Base-by-base conservation (phyloP, 1,140 invertebrate genomes). In the Teleopsis dalmanni region DNA sequence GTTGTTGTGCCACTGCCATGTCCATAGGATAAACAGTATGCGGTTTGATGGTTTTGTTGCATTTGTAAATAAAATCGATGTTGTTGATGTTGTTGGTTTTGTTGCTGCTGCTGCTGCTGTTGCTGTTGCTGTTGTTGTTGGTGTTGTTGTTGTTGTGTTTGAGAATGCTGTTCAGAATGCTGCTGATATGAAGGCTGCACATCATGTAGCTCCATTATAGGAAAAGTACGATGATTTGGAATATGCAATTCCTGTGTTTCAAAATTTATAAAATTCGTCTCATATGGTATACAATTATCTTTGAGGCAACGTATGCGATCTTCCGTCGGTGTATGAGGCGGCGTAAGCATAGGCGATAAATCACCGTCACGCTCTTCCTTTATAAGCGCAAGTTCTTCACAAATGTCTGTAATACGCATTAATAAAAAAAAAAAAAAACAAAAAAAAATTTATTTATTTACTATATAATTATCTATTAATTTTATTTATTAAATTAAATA, bases 281-380 rank as follows among this genome's bases (percentile, higher is more conserved):
- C n/a, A n/a, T n/a, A n/a, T n/a, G n/a, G n/a, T n/a, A n/a, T n/a
- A n/a, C n/a, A n/a, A n/a, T n/a, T n/a, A n/a, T 70, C 53, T 63
- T 64, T 35, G 67, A 58, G 26, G 64, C 60, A 45, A 72, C 49
- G 58, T 42, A 65, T 43, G 5, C 31, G 41, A 9, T 43, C 41
- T 19, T 81, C 81, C 11, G 83, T 83, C 29, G 83, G 83, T 44
- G 83, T 84, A 36, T 81, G 80, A 5, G 84, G 84, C 18, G 84
- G 83, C 37, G 84, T 86, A 44, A 85, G 68, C 53, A 82, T 72
- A 8, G 81, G 78, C 14, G 80, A 81, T 26, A 75, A 65, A 40
- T 71, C 75, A 45, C 79, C 79, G 44, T 79, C 74, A 27, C 80
- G 76, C 63, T 83, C 81, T 54, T 80, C 73, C 61, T 82, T 81